phyloP scores from a whole-genome alignment of 2,797 vertebrate species.

The Erethizon dorsatum region DNA sequence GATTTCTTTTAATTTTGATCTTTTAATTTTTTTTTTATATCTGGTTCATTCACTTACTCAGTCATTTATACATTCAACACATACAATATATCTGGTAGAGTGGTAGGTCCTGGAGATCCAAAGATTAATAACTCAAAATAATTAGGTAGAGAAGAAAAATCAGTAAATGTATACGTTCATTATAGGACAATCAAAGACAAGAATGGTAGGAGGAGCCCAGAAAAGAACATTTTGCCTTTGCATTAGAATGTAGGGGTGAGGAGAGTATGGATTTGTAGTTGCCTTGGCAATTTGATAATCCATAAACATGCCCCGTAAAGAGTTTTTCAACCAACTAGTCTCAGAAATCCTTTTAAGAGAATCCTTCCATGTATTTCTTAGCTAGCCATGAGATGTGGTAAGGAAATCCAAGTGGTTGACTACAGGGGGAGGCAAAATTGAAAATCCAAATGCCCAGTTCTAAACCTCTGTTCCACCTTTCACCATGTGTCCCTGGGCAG shows the following conservation, averaged over 20 bases:
- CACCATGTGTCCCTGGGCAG: not conserved
- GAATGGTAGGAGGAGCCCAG: not conserved
- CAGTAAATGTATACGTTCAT: not conserved
- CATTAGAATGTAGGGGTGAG: not conserved
- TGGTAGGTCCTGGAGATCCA: not conserved
- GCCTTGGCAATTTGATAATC: not conserved
- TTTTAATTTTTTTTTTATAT: not conserved
- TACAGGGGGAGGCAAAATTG: not conserved
- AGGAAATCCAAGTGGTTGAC: not conserved
- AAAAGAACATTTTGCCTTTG: not conserved
- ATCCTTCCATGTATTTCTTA: not conserved
- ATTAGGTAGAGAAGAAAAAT: not conserved
- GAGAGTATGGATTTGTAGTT: not conserved
- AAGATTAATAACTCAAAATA: slow-evolving; percentile 12
- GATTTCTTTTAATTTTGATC: slow-evolving; percentile 53
- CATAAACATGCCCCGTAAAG: not conserved
- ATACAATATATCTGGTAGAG: not conserved
- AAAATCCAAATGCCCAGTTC: not conserved
- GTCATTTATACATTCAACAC: slow-evolving; percentile 33
- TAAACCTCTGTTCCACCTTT: not conserved
- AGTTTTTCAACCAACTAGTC: slow-evolving; percentile 17
- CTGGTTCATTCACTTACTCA: slow-evolving; percentile 22
- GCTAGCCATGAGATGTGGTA: not conserved
- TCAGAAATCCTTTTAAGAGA: not conserved
- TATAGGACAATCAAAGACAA: not conserved